Conservation (phyloP, 2,888 invertebrate genomes). For the Eupsilia transversa region DNA sequence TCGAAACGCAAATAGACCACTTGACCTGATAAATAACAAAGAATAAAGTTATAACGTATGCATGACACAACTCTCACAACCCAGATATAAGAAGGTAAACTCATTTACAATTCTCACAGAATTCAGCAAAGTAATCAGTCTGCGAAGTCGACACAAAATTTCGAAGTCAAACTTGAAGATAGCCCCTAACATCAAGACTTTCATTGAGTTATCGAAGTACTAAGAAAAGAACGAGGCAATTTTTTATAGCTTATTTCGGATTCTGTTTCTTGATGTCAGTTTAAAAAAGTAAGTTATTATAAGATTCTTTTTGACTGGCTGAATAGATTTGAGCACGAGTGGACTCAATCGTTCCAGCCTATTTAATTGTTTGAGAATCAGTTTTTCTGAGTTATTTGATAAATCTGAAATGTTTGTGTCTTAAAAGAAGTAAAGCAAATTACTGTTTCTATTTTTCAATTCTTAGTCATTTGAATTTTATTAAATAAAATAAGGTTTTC, state of each 20-base stretch:
- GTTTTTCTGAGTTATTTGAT: neutral
- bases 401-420: neutral
- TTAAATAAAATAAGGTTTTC: neutral
- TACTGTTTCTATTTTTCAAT: neutral
- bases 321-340: conserved; percentile 14
- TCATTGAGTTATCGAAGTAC: conserved; percentile 75
- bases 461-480: neutral
- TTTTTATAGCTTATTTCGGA: conserved; percentile 72
- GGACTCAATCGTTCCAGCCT: neutral
- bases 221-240: conserved; percentile 70
- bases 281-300: conserved; percentile 57
- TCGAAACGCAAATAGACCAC: conserved; percentile 18
- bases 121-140: conserved; percentile 69
- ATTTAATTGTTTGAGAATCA: conserved; percentile 17
- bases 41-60: conserved; percentile 48
- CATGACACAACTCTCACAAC: conserved; percentile 24
- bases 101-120: conserved; percentile 63
- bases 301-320: conserved; percentile 43
- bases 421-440: neutral
- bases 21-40: conserved; percentile 41
- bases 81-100: conserved; percentile 44
- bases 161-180: conserved; percentile 67
- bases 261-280: conserved; percentile 68
- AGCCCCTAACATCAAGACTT: conserved; percentile 67
- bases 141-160: conserved; percentile 68